Evolutionary conservation across 2,888 invertebrate genomes (phyloP), one percentile per base, ranked within the genome.

Genomic region (Caenorhabditis plicata): DNA sequence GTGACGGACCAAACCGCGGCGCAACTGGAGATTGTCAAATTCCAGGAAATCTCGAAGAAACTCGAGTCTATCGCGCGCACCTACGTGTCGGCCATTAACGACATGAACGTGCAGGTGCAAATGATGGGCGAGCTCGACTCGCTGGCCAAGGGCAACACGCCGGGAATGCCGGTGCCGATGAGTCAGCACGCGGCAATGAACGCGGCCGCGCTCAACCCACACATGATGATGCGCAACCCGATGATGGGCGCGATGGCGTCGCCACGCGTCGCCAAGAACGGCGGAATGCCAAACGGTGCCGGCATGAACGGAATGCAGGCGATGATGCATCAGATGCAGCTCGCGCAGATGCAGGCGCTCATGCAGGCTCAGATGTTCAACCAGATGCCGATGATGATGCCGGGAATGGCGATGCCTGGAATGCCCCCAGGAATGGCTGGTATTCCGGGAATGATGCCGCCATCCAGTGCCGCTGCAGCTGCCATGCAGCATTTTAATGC

Each of bases 341-440:
- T 20, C 8, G 46, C 46, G 0, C 50, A 49, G 13, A 41, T 41
- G 17, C 58, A 58, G 8, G 58, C 58, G 1, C 42, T 55, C 47
- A 36, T 53, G 46, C 48, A 49, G 2, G 47, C 47, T 2, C 49
- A 50, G 8, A 55, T 55, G 54, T 44, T 52, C 19, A 39, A 19
- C 0, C 31, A 27, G 9, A 46, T 58, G 36, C 52, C 43, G 17
- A 40, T 58, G 52, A 60, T 60, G 11, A 29, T 60, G 29, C 53
- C 53, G 0, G 60, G 60, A 11, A 60, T 60, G 50, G 36, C 47
- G 1, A 45, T 60, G 13, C 43, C 40, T 0, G 58, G 58, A 38
- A 54, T 60, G 53, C 58, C 55, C 4, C 55, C 57, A 11, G 60
- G 56, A 33, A 63, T 63, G 63, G 52, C 63, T 15, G 57, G 50